Evolutionary conservation across 2,888 invertebrate species (phyloP), one percentile per base, ranked within the genome.

Genomic region (Pachydiplax longipennis): DNA sequence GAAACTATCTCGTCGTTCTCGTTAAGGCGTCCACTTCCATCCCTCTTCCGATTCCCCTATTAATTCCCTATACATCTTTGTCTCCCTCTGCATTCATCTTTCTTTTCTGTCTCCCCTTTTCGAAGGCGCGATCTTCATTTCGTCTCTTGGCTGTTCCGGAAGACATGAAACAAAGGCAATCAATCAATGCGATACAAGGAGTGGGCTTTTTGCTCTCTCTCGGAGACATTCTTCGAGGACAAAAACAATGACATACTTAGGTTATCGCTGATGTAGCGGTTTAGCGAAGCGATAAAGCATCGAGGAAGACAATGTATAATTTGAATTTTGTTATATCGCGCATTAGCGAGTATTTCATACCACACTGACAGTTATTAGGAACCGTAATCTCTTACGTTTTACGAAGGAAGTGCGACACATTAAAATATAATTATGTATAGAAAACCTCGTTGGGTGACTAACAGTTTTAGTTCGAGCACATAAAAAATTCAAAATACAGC

Each of bases 111-210:
- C 81, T 80, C 80, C 12, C 58, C 37, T 37, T 81, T 22, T 37
- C 53, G 53, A 31, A 18, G 35, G 37, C n/a, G 25, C 81, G 40
- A 87, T 87, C 87, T n/a, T 87, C 87, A 87, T 61, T 87, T 87
- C 8, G 65, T 61, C 18, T 87, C 87, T 37, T 87, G 37, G 61
- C 37, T 61, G 40, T 12, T 13, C 37, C 61, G 12, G 61, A 40
- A 61, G 87, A 61, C 61, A 61, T 37, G 37, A 65, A 87, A 87
- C 87, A 87, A 87, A 65, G 87, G 87, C 87, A 87, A 87, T 87
- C 87, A 61, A 87, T 87, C 87, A 87, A 87, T 87, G 35, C 25
- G 58, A 22, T 87, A 58, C 87, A 87, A 37, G 87, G 58, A 37
- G 58, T 87, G 65, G 61, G 0, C 1, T 87, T 87, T 87, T 87